Percentiles rank a stretch among this genome's conserved stretches.
phyloP scores from a whole-genome alignment of 2,797 vertebrate species.

The Selene dorsalis region DNA sequence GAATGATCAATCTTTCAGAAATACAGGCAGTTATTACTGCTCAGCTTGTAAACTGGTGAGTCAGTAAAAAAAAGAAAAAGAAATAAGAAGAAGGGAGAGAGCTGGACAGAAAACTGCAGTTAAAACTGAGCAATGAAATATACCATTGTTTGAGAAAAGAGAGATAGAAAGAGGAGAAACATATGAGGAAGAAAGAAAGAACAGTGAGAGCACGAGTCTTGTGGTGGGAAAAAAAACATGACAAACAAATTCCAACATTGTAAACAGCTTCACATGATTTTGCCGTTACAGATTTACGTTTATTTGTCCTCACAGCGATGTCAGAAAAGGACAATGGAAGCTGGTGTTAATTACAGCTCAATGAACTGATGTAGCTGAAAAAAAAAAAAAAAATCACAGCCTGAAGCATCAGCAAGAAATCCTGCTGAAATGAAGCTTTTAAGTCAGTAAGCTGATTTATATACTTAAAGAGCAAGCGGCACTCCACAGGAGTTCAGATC shows the following conservation, averaged over 20 bases:
- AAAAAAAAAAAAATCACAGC: slow-evolving; percentile 38
- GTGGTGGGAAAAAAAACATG: slow-evolving; percentile 10
- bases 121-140: slow-evolving; percentile 35
- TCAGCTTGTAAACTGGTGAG: slow-evolving; percentile 15
- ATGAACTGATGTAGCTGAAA: slow-evolving; percentile 52
- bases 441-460: slow-evolving; percentile 65
- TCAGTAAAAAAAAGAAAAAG: slow-evolving; percentile 12
- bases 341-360: slow-evolving; percentile 71
- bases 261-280: slow-evolving; percentile 46
- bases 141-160: background rate
- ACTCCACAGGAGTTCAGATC: slow-evolving; percentile 51
- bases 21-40: slow-evolving; percentile 23
- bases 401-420: slow-evolving; percentile 54
- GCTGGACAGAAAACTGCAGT: slow-evolving; percentile 39
- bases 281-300: slow-evolving; percentile 50
- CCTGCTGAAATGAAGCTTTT: slow-evolving; percentile 55
- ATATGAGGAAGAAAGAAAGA: background rate
- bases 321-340: slow-evolving; percentile 65
- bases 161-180: background rate
- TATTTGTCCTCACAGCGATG: slow-evolving; percentile 64
- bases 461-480: slow-evolving; percentile 49
- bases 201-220: background rate
- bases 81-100: background rate
- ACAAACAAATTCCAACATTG: slow-evolving; percentile 25
- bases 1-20: slow-evolving; percentile 12